Base-by-base conservation (phyloP, 2,888 invertebrate species). In the Arenicola marina region DNA sequence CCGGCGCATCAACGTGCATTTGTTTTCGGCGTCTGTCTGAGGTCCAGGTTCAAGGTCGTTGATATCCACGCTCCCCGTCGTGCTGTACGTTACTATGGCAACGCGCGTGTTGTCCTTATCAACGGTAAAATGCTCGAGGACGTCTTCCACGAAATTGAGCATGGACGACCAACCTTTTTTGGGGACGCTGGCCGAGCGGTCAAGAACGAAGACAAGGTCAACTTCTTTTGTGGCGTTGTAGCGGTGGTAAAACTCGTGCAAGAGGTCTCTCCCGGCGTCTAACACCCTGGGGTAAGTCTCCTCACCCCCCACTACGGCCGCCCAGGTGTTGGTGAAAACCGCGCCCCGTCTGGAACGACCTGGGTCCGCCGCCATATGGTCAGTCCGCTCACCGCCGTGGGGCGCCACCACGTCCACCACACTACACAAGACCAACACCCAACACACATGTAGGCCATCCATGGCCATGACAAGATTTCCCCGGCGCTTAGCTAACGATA, bases 91-190 rank as follows among this genome's bases (percentile, higher is more conserved):
- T 24, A 74, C 65, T 18, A 75, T 62, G n/a, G 75, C 72, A 4
- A 75, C 72, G 18, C 75, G 59, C 4, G 75, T 75, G 60, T 71
- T 72, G 54, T 69, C 56, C 18, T 59, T 54, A 48, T 70, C 70
- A 3, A 75, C 67, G 2, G 74, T 74, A 62, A 75, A 75, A 60
- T 73, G 72, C 57, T 73, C 72, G 21, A 75, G 69, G 29, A 75
- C 43, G 29, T 70, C 67, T 44, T 65, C 4, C 64, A 56, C 64
- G 62, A 75, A 75, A n/a, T 64, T 59, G 4, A 73, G 28, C 60
- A 71, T 70, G 44, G 71, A 61, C 29, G 58, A 45, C 75, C 75
- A 75, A 29, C 72, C 72, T 38, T 59, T 43, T 1, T 31, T 31
- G 0, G 68, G 62, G 24, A 74, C 69, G 54, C 68, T 69, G 15